Evolutionary conservation across 1,140 invertebrate genomes (phyloP), one percentile per base, ranked within the genome.

Genomic region (Oncopodura yosiiana): DNA sequence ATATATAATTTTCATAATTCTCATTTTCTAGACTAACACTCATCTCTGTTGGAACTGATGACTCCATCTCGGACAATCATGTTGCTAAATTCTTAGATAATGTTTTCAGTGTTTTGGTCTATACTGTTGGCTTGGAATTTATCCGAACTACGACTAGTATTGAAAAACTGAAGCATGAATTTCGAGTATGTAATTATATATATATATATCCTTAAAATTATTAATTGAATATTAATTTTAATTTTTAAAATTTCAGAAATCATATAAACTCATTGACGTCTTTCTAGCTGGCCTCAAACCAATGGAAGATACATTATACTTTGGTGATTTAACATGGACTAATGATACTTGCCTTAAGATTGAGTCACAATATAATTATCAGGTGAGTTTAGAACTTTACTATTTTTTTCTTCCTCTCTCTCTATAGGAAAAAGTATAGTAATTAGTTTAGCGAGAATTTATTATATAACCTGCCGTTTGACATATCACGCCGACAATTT

Each of bases 121-220:
- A 89, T 34, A 78, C 81, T 53, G 78, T 84, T 62, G 86, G 87
- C 12, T 75, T 84, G 5, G 83, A 88, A 53, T 82, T 86, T 63
- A 69, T 89, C 19, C 78, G 80, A 61, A 79, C 73, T 56, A 75
- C 82, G 32, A 79, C 82, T 65, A 88, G 85, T 70, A 71, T 86
- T 37, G 86, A 89, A 65, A 76, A 82, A 66, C 72, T 88, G 19
- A 88, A 88, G 67, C 76, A 79, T 69, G 85, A 88, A 60, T 72
- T 88, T 48, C 76, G 83, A 63, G 79, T 82, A 64, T 60, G 59
- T 53, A 27, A 16, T 41, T 26, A 49, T 21, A 32, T 3, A 49
- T n/a, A n/a, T n/a, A 18, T 48, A 21, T 37, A 30, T 38, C 36
- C 16, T 26, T 34, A 14, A 48, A 16, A 43, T 50, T 18, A 24